Conservation (phyloP, 2,888 invertebrate species). For the Coenonympha arcania region DNA sequence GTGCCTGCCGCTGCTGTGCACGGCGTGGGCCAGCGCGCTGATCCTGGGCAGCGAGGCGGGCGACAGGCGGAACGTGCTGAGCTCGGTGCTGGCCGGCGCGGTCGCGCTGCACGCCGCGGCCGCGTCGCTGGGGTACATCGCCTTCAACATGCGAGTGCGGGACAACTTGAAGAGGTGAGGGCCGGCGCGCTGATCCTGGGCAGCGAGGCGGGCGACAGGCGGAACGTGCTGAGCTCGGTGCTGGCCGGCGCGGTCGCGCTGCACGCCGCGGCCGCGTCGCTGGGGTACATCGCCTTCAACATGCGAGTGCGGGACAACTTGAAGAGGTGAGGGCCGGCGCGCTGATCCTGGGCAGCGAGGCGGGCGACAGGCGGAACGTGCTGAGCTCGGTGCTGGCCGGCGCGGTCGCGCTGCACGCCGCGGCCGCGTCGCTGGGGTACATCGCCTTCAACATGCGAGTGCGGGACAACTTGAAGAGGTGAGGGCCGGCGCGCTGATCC, state of each 20-base stretch:
- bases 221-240: constrained; percentile 78
- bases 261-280: constrained; percentile 87
- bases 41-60: constrained; percentile 79
- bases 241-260: constrained; percentile 83
- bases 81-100: constrained; percentile 83
- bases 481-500: constrained; percentile 79
- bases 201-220: too few relatives aligned
- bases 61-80: constrained; percentile 77
- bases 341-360: constrained; percentile 76
- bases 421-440: constrained; percentile 88
- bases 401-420: constrained; percentile 84
- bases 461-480: constrained; percentile 80
- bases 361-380: constrained; percentile 76
- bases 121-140: constrained; percentile 88
- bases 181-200: too few relatives aligned
- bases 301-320: constrained; percentile 86
- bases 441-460: constrained; percentile 91
- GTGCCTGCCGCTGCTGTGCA: constrained; percentile 86
- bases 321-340: constrained; percentile 81
- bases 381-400: constrained; percentile 85
- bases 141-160: constrained; percentile 88
- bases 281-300: constrained; percentile 91
- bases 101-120: constrained; percentile 87
- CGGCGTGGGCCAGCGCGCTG: constrained; percentile 82
- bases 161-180: constrained; percentile 77